Evolutionary conservation across 2,113 vertebrate genomes (phyloP).

Genomic region (Ranitomeya variabilis): DNA sequence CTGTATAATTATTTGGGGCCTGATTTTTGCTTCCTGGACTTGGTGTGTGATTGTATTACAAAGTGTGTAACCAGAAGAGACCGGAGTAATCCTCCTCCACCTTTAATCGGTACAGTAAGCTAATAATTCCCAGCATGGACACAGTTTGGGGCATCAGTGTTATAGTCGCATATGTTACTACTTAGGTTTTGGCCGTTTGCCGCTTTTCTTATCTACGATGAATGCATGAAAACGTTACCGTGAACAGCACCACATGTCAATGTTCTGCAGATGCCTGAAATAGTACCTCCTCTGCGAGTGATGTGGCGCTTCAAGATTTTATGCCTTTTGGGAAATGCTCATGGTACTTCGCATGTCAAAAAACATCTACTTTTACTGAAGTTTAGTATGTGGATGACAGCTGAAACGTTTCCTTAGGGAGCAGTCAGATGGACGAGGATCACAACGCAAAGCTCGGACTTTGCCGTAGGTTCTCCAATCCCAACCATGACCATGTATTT

Average conservation of each 20-base stretch:
- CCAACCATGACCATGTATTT: no score
- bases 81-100: background rate
- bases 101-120: background rate
- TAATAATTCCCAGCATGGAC: background rate
- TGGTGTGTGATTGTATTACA: background rate
- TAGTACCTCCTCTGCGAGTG: background rate
- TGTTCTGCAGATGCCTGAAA: background rate
- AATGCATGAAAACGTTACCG: background rate
- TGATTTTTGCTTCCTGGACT: background rate
- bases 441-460: no score
- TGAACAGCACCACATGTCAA: background rate
- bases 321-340: background rate
- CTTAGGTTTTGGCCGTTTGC: background rate
- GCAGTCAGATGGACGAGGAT: no score
- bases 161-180: background rate
- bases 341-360: background rate
- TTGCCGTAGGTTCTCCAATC: no score
- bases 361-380: background rate
- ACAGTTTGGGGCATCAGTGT: background rate
- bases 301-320: background rate
- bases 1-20: background rate
- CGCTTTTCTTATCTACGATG: background rate
- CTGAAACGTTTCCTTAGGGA: no score
- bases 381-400: background rate
- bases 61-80: background rate